Evolutionary conservation across 2,888 invertebrate genomes (phyloP), one percentile per base, ranked within the genome.

Genomic region (Pogonocherus hispidulus): DNA sequence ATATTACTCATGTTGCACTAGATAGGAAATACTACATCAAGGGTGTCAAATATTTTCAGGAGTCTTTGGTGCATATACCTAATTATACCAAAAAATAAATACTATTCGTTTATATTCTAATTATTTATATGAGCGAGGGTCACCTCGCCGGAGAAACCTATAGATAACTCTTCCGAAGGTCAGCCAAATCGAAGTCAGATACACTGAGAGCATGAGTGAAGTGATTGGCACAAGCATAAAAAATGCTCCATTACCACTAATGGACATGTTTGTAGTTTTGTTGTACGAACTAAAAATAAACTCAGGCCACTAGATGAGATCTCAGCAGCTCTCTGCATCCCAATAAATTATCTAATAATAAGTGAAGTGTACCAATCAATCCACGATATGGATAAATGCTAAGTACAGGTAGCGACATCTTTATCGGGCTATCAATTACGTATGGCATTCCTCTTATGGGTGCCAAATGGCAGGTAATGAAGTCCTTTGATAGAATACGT

Each of bases 391-490:
- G 78, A 79, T 80, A 75, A 79, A 76, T 71, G 68, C 75, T 76
- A 80, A 81, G 79, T 80, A 82, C 81, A 78, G 78, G 82, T 81
- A 81, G 81, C 81, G 78, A 82, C 83, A 80, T 79, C 78, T 82
- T 83, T 82, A 83, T 83, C 83, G 75, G 67, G 63, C 81, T 81
- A 83, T 84, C 82, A 83, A 83, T 83, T 83, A 84, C 76, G 66
- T 74, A 68, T 76, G 66, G 76, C 76, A 73, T 76, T 75, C 72
- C 74, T 77, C 72, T 78, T 76, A 76, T 78, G 76, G 75, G 76
- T 77, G 75, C 78, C 78, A 78, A 77, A 67, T 71, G 76, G 70
- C 70, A 65, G 68, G 73, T 80, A 82, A 82, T 81, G 80, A 81
- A 81, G 79, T 80, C 76, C 77, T 71, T 46, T 59, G 70, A 69